phyloP scores from a whole-genome alignment of 2,113 vertebrate genomes.

The Pyrgilauda ruficollis region DNA sequence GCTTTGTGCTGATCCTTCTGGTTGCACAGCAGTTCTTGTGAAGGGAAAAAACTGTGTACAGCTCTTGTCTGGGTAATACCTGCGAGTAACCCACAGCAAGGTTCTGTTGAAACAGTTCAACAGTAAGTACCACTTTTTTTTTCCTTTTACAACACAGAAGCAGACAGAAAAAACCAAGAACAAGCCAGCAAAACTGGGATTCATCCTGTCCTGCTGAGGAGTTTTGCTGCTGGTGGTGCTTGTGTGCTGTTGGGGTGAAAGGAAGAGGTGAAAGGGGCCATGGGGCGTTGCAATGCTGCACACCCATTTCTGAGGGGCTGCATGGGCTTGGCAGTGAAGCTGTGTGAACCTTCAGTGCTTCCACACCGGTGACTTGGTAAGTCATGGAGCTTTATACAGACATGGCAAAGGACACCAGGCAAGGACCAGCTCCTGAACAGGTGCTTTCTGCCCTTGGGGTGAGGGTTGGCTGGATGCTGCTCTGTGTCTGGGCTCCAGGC shows the following conservation, averaged over 20 bases:
- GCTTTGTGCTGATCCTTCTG: background rate
- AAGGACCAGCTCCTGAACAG: background rate
- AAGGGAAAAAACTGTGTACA: too few relatives aligned
- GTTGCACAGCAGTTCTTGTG: background rate
- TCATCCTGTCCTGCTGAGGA: background rate
- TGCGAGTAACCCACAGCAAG: fast-evolving
- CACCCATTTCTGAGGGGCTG: background rate
- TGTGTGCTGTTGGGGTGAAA: fast-evolving
- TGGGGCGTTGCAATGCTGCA: background rate
- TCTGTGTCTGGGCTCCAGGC: background rate
- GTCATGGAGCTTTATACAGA: fast-evolving
- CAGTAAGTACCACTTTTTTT: background rate
- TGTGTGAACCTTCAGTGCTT: background rate
- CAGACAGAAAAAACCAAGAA: background rate
- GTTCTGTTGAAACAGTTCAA: background rate
- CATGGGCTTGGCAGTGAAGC: fast-evolving
- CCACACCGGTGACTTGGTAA: background rate
- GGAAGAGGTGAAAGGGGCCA: background rate
- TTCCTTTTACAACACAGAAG: background rate
- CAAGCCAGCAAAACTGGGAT: background rate
- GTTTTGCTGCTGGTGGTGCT: background rate
- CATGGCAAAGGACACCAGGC: fast-evolving
- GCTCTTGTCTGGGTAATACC: background rate
- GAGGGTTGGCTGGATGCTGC: background rate
- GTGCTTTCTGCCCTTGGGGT: background rate